Conservation (phyloP, 2,113 vertebrate genomes). For the Menidia beryllina region DNA sequence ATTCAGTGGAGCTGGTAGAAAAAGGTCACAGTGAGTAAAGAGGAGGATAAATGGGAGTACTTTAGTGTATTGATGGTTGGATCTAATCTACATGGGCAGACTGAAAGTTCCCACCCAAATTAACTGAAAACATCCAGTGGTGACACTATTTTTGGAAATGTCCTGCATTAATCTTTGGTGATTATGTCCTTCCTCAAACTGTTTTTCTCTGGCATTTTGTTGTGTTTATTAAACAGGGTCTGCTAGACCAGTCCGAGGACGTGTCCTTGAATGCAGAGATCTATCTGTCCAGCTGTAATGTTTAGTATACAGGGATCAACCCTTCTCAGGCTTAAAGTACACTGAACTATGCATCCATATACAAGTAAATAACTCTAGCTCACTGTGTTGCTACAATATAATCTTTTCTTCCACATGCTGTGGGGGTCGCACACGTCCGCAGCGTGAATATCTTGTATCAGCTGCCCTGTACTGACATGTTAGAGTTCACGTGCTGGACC, state of each 20-base stretch:
- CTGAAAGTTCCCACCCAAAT: conserved; percentile 4
- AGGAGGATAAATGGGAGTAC: conserved; percentile 1
- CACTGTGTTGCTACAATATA: not conserved
- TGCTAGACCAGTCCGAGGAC: conserved; percentile 12
- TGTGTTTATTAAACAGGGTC: conserved; percentile 68
- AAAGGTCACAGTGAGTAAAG: conserved; percentile 2
- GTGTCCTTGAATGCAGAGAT: conserved; percentile 53
- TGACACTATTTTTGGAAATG: conserved; percentile 35
- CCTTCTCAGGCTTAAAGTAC: conserved; percentile 25
- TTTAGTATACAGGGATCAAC: conserved; percentile 74
- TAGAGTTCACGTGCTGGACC: conserved; percentile 52
- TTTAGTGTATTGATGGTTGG: not conserved
- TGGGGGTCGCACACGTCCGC: conserved; percentile 15
- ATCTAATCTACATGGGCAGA: not conserved
- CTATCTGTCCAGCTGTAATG: conserved; percentile 48
- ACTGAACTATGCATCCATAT: conserved; percentile 6
- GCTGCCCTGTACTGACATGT: conserved; percentile 15
- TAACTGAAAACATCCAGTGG: conserved; percentile 3
- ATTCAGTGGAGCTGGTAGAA: conserved; percentile 18
- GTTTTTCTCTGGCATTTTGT: conserved; percentile 51
- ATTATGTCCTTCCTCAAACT: conserved; percentile 39
- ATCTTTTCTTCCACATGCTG: conserved; percentile 17
- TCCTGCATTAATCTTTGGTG: conserved; percentile 8
- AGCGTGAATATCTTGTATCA: conserved; percentile 34
- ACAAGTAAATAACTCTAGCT: conserved; percentile 11